Base-by-base conservation (phyloP, 2,113 vertebrate genomes). In the Mystacornis crossleyi region DNA sequence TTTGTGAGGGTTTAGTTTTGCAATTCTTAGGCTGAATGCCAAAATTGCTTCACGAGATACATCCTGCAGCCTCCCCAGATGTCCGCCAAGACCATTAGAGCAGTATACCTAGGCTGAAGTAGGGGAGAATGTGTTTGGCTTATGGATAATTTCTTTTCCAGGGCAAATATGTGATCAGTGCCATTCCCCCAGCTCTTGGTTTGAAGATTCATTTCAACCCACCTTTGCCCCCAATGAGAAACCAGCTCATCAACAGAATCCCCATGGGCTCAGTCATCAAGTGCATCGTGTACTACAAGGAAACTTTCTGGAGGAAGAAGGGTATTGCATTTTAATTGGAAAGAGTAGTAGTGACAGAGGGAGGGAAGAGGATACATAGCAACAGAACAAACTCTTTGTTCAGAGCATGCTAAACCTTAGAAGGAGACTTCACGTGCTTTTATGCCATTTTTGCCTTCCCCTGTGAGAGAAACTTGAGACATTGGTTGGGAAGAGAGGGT, bases 231-330 rank as follows among this genome's bases (percentile, higher is more conserved):
- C 98, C 99, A 4, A 91, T 99, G 96, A 99, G 99, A 96, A 99
- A 99, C 96, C 99, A 99, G 96, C 98, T 99, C 88, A 99, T 99
- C 96, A 97, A 97, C 88, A 98, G 99, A 42, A 98, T 99, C 29
- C 99, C 99, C 92, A 98, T 99, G 98, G 99, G 99, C 91, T 99
- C 99, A 33, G 99, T 99, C 96, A 99, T 99, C 97, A 99, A 99
- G 96, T 99, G 99, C 96, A 99, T 99, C 72, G 98, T 99, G 58
- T 99, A 99, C 97, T 99, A 99, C 92, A 98, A 97, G 72, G 99
- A 99, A 90, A 98, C 98, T 88, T 99, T 99, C 97, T 99, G 99
- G 99, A 99, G 98, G 97, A 99, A 99, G 93, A 99, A 98, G 66
- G 99, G 99, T 99, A 97, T 75, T 87, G 33, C 10, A 2, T 90